Percentiles rank a stretch among this genome's conserved stretches.
Conservation (phyloP, 1,140 invertebrate genomes). For the Drosophila sucinea region DNA sequence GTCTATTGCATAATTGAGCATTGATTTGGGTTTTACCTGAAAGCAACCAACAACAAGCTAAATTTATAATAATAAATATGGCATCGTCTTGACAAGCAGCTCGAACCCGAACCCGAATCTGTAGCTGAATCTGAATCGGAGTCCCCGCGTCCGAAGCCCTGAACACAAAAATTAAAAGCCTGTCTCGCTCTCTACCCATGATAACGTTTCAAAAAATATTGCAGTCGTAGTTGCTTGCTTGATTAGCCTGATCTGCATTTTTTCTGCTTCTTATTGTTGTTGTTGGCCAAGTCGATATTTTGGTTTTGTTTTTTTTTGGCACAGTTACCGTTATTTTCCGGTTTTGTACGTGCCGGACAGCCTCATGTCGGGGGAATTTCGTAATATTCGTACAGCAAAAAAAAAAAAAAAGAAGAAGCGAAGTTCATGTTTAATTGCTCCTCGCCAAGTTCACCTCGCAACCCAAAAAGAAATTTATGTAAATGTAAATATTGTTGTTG, state of each 20-base stretch:
- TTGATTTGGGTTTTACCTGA: slow-evolving; percentile 30
- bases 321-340: slow-evolving; percentile 76
- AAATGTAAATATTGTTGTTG: slow-evolving; percentile 44
- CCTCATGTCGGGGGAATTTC: slow-evolving; percentile 44
- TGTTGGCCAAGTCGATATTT: slow-evolving; percentile 21
- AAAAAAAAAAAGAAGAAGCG: slow-evolving; percentile 49
- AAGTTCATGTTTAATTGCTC: slow-evolving; percentile 80
- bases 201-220: slow-evolving; percentile 52
- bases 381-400: slow-evolving; percentile 41
- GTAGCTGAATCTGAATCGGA: background rate
- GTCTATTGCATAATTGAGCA: slow-evolving; percentile 36
- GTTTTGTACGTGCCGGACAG: slow-evolving; percentile 41
- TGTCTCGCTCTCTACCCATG: slow-evolving; percentile 38
- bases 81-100: slow-evolving; percentile 41
- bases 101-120: background rate
- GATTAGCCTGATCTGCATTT: slow-evolving; percentile 65
- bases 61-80: slow-evolving; percentile 37
- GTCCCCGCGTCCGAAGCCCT: slow-evolving; percentile 24
- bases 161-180: slow-evolving; percentile 61
- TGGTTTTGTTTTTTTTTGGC: slow-evolving; percentile 45
- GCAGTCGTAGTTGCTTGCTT: slow-evolving; percentile 44
- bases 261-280: slow-evolving; percentile 11
- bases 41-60: slow-evolving; percentile 5
- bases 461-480: slow-evolving; percentile 64
- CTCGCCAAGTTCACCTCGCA: slow-evolving; percentile 44